Base-by-base conservation (phyloP, 2,888 invertebrate species). In the Sesia apiformis region DNA sequence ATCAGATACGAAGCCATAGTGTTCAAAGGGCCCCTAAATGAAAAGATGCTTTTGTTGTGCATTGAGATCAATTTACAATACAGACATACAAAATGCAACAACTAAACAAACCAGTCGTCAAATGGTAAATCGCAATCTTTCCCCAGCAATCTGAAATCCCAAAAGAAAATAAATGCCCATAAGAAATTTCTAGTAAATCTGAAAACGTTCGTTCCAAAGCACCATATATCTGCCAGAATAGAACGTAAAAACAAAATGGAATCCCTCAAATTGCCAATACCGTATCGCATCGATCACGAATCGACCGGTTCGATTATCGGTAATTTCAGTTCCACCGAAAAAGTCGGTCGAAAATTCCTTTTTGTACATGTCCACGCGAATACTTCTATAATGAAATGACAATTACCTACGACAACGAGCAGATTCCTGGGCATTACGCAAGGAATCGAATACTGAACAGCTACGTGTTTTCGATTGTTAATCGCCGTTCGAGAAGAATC, bases 371-470 rank as follows among this genome's bases (percentile, higher is more conserved):
- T 70, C 66, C 63, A 60, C 67, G 68, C 74, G 78, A 82, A 88
- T 87, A 80, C 79, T 86, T 82, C 81, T 78, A 76, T 87, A 88
- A 88, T 85, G 87, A 87, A 86, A 87, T 84, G 84, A 84, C 86
- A 87, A 87, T 87, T 87, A 86, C 82, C 70, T 70, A 71, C 76
- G 76, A 71, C 70, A 70, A 66, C 67, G 64, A 60, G 63, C 57
- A 74, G 70, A 81, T 81, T 81, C 80, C 74, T 66, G 65, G 67
- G 72, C 66, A 69, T 76, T 77, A 72, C 70, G 74, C 70, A 72
- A 75, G 66, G 65, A 62, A 63, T 61, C 64, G 64, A 66, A 59
- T 59, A 63, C 63, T 58, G 61, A 54, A 55, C 46, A 38, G 76
- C 77, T 38, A 38, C 23, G 38, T 50, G 50, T 7, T 50, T 39